Percentiles rank a stretch among this genome's conserved stretches.
Conservation (phyloP, 1,140 invertebrate species). For the Zaprionus taronus region DNA sequence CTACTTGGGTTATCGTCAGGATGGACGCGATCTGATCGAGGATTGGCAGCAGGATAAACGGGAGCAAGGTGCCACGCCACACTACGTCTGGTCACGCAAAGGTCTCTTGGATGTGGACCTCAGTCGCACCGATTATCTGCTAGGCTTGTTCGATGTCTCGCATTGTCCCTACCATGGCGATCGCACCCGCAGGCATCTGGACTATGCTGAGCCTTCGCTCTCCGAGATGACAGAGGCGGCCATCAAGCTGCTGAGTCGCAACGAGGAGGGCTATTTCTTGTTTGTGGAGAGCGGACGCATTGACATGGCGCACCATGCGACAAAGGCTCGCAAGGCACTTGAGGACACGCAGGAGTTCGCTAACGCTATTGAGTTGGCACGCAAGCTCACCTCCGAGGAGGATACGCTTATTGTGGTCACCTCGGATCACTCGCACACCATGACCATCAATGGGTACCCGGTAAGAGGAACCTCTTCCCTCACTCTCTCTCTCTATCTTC, state of each 20-base stretch:
- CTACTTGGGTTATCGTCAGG: conserved; percentile 86
- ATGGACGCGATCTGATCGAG: conserved; percentile 88
- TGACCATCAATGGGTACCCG: conserved; percentile 90
- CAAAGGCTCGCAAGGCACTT: conserved; percentile 90
- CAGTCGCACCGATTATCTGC: conserved; percentile 88
- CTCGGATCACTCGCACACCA: conserved; percentile 93
- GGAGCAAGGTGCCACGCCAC: conserved; percentile 85
- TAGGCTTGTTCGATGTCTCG: conserved; percentile 87
- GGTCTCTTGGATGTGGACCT: conserved; percentile 87
- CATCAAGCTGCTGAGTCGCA: conserved; percentile 90
- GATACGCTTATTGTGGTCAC: conserved; percentile 93
- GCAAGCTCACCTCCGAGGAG: conserved; percentile 88
- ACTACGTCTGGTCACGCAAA: conserved; percentile 88
- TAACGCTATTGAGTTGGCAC: conserved; percentile 89
- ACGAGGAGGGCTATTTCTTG: conserved; percentile 93
- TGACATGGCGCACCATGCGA: conserved; percentile 93
- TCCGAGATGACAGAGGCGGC: conserved; percentile 94
- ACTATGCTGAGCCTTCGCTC: conserved; percentile 87
- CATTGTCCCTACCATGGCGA: conserved; percentile 85
- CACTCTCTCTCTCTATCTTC: not conserved
- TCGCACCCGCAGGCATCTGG: conserved; percentile 84
- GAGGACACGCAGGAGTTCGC: conserved; percentile 92
- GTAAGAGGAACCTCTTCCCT: conserved; percentile 37
- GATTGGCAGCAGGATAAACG: conserved; percentile 88
- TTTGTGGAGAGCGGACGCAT: conserved; percentile 95